These are phyloP conservation scores for Eupithecia subumbrata DNA, from an alignment of 2,888 invertebrate genomes.

Conservation along the genomic window DNA sequence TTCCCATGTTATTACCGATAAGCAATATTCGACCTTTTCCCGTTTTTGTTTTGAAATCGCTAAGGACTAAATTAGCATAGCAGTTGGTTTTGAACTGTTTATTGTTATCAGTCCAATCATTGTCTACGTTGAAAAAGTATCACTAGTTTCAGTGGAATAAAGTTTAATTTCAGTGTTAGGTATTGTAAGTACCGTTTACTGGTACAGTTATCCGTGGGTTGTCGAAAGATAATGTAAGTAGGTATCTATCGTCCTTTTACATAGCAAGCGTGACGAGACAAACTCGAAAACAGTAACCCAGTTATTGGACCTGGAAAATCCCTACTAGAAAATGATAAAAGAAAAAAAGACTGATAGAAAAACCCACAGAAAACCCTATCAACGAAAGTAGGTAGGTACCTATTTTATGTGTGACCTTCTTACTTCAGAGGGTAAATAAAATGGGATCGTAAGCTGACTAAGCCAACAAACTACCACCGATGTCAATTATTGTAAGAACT, in stretches of 20 bases:
- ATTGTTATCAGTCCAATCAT: slow-evolving; percentile 41
- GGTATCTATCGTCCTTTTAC: background rate
- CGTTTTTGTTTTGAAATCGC: slow-evolving; percentile 49
- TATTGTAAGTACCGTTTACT: background rate
- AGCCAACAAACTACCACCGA: slow-evolving; percentile 14
- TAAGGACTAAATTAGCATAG: slow-evolving; percentile 55
- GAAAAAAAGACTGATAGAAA: background rate
- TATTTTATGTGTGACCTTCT: slow-evolving; percentile 33
- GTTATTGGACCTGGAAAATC: background rate
- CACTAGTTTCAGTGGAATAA: slow-evolving; percentile 45
- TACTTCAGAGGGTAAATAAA: slow-evolving; percentile 19
- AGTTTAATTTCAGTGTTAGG: slow-evolving; percentile 44
- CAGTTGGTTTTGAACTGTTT: slow-evolving; percentile 44
- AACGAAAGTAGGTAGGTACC: background rate
- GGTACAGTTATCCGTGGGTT: slow-evolving; percentile 1
- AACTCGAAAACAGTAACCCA: background rate
- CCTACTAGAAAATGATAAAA: background rate
- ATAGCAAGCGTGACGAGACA: background rate
- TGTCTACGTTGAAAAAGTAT: slow-evolving; percentile 43
- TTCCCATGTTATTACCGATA: slow-evolving; percentile 51
- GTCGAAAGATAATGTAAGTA: slow-evolving; percentile 56
- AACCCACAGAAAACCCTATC: background rate
- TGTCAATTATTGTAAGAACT: slow-evolving; percentile 6
- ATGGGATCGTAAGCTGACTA: slow-evolving; percentile 13
- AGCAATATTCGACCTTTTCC: slow-evolving; percentile 60